A percentile compares a stretch with the other conserved stretches of the same genome.
Conservation (phyloP, 2,888 invertebrate genomes). For the Philhelius pedissequus region DNA sequence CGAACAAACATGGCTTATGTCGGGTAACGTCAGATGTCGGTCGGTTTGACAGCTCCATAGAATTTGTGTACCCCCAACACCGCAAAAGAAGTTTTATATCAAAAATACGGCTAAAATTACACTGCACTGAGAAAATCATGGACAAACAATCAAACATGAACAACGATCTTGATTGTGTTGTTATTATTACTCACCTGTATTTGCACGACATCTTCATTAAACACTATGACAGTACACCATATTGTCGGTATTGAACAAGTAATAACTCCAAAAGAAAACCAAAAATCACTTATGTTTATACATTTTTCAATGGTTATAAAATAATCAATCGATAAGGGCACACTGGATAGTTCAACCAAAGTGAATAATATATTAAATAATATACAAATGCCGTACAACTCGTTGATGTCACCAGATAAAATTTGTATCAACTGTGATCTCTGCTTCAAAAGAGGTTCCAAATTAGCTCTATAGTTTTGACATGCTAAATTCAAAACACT, state of each 20-base stretch:
- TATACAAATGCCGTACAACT: background rate
- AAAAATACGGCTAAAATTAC: too few relatives aligned
- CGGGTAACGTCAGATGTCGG: too few relatives aligned
- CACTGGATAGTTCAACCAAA: background rate
- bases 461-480: background rate
- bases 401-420: background rate
- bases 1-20: too few relatives aligned
- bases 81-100: too few relatives aligned
- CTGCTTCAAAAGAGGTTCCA: background rate
- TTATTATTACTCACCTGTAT: background rate
- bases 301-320: background rate
- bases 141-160: too few relatives aligned
- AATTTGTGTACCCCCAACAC: too few relatives aligned
- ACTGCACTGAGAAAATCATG: too few relatives aligned
- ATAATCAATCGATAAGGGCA: background rate
- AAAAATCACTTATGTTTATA: background rate
- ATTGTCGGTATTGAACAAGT: background rate
- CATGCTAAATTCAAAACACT: background rate
- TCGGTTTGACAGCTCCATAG: too few relatives aligned
- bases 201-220: background rate
- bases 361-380: background rate
- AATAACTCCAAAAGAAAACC: background rate
- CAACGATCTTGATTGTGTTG: too few relatives aligned
- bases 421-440: background rate
- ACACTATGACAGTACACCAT: background rate